Evolutionary conservation across 2,797 vertebrate species (phyloP).

Genomic region (Enoplosus armatus): DNA sequence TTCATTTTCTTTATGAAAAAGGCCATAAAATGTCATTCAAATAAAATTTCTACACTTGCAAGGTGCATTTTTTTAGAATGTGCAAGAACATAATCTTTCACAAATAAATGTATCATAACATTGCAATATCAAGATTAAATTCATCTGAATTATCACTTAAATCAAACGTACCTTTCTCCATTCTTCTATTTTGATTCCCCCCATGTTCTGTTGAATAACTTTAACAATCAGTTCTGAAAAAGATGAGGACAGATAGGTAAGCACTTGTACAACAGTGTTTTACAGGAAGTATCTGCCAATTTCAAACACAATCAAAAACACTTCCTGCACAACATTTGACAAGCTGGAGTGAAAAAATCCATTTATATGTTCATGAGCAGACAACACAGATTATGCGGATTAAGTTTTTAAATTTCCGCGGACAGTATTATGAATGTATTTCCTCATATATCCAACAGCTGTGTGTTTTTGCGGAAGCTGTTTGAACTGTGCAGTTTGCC

Average conservation of each 20-base stretch:
- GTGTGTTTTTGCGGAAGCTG: slow-evolving; percentile 24
- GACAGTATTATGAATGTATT: slow-evolving; percentile 19
- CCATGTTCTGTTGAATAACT: slow-evolving; percentile 85
- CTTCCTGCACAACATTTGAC: not conserved
- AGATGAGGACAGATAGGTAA: slow-evolving; percentile 25
- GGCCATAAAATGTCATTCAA: not conserved
- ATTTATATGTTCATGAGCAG: slow-evolving; percentile 45
- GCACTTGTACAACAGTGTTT: slow-evolving; percentile 12
- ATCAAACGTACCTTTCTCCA: slow-evolving; percentile 83
- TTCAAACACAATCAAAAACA: slow-evolving; percentile 18
- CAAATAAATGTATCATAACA: not conserved
- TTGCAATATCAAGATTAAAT: not conserved
- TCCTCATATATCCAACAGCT: slow-evolving; percentile 32
- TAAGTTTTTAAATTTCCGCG: slow-evolving; percentile 51
- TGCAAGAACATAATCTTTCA: not conserved
- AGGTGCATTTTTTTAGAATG: not conserved
- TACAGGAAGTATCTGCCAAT: slow-evolving; percentile 1
- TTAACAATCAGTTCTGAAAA: slow-evolving; percentile 84
- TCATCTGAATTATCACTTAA: not conserved
- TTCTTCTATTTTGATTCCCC: slow-evolving; percentile 82
- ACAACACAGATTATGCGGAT: slow-evolving; percentile 50
- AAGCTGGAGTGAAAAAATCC: slow-evolving; percentile 30
- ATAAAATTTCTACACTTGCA: not conserved
- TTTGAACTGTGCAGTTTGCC: slow-evolving; percentile 28
- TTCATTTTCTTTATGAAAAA: too few relatives aligned